Conservation (phyloP, 2,113 vertebrate genomes). For the Agelaius phoeniceus region DNA sequence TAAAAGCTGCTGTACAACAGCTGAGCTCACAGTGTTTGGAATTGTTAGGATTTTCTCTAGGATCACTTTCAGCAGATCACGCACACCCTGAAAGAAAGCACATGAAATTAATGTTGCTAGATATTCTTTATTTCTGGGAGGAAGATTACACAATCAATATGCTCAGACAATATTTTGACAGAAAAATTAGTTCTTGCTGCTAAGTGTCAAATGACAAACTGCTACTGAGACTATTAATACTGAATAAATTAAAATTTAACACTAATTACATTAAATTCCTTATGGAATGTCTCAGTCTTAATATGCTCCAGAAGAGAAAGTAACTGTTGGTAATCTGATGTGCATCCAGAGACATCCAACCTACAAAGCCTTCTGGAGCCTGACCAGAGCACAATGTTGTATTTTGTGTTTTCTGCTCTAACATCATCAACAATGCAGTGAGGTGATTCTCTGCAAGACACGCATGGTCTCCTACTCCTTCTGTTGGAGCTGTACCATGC, state of each 20-base stretch:
- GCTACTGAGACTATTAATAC: not conserved
- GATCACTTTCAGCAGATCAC: conserved; percentile 92
- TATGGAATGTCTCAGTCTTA: not conserved
- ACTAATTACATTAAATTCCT: not conserved
- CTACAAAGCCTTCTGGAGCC: not conserved
- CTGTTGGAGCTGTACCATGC: not conserved
- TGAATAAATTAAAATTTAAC: not conserved
- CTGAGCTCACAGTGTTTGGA: conserved; percentile 94
- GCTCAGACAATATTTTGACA: not conserved
- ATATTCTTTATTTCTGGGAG: not conserved
- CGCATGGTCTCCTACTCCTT: not conserved
- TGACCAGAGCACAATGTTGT: not conserved
- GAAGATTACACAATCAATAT: not conserved
- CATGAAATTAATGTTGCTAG: not conserved
- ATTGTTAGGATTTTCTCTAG: conserved; percentile 96
- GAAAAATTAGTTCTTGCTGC: not conserved
- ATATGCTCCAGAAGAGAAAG: not conserved
- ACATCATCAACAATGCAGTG: accelerated
- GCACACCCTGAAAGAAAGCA: conserved; percentile 83
- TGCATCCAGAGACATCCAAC: not conserved
- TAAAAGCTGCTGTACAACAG: conserved; percentile 94
- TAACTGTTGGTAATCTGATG: not conserved
- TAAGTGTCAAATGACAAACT: not conserved
- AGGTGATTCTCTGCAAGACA: not conserved
- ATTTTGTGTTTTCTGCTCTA: not conserved